A percentile compares a stretch with the other conserved stretches of the same genome.
These are phyloP conservation scores for Meleagris gallopavo DNA, from an alignment of 2,113 vertebrate species.

Conservation along the genomic window DNA sequence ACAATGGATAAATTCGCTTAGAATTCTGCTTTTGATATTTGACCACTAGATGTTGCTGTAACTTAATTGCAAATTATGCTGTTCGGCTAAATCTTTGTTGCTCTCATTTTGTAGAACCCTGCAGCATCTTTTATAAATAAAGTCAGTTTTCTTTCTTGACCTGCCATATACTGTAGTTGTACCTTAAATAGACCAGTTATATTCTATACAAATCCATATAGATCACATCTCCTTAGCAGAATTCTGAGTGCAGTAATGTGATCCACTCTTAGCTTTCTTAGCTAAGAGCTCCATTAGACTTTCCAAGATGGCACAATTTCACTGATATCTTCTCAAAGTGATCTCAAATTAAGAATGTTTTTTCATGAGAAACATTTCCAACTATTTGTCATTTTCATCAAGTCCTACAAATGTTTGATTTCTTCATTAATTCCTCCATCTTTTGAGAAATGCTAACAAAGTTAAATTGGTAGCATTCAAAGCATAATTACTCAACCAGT, in stretches of 20 bases:
- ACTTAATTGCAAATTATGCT: not conserved
- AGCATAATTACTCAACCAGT: not conserved
- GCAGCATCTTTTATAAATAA: not conserved
- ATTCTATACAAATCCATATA: not conserved
- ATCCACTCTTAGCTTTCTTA: not conserved
- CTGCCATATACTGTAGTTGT: not conserved
- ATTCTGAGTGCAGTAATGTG: not conserved
- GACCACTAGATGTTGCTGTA: constrained; percentile 62
- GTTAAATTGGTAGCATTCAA: not conserved
- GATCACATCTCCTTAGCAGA: not conserved
- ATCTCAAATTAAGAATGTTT: not conserved
- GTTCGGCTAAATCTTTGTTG: not conserved
- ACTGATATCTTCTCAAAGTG: not conserved
- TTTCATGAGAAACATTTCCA: not conserved
- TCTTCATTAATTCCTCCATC: not conserved
- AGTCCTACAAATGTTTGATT: not conserved
- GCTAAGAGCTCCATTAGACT: not conserved
- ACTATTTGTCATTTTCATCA: not conserved
- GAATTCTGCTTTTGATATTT: not conserved
- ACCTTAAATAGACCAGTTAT: not conserved
- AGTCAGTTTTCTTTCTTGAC: not conserved
- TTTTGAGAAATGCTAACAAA: not conserved
- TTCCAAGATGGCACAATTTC: not conserved
- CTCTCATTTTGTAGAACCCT: not conserved
- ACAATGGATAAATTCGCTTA: not conserved